A percentile compares a stretch with the other conserved stretches of the same genome.
These are phyloP conservation scores for Uloborus diversus DNA, from an alignment of 1,140 invertebrate genomes.

Conservation along the genomic window DNA sequence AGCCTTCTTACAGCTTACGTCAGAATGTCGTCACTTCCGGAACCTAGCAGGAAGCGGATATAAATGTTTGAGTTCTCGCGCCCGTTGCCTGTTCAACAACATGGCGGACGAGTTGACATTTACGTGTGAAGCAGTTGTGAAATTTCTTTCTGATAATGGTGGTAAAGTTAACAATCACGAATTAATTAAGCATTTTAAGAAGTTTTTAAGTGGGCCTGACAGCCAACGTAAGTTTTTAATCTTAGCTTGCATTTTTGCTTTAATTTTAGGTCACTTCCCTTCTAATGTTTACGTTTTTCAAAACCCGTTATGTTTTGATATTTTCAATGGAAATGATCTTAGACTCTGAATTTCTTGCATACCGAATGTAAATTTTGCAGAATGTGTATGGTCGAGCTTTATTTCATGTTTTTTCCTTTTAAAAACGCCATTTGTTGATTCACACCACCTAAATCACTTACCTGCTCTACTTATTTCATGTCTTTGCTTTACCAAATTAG, in stretches of 20 bases:
- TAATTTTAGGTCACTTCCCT: background rate
- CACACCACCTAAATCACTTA: no score
- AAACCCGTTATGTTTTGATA: constrained; percentile 37
- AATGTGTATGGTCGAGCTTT: no score
- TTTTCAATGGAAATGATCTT: no score
- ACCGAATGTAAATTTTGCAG: no score
- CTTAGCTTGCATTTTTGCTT: background rate
- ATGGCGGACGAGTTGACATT: constrained; percentile 72
- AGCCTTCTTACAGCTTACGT: no score
- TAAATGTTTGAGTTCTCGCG: background rate
- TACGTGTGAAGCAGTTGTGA: constrained; percentile 81
- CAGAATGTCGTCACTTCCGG: constrained; percentile 4
- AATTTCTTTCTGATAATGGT: constrained; percentile 82
- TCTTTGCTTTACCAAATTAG: no score
- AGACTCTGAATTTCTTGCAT: no score
- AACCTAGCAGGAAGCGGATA: background rate
- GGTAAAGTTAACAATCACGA: constrained; percentile 87
- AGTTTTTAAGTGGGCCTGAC: constrained; percentile 80
- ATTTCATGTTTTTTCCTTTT: no score
- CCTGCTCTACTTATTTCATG: no score
- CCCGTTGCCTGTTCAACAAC: background rate
- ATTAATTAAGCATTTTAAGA: constrained; percentile 87
- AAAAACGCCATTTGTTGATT: no score
- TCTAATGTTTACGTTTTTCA: background rate
- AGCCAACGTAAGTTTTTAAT: constrained; percentile 73